Evolutionary conservation across 2,113 vertebrate species (phyloP), one percentile per base, ranked within the genome.

Genomic region (Lates calcarifer): DNA sequence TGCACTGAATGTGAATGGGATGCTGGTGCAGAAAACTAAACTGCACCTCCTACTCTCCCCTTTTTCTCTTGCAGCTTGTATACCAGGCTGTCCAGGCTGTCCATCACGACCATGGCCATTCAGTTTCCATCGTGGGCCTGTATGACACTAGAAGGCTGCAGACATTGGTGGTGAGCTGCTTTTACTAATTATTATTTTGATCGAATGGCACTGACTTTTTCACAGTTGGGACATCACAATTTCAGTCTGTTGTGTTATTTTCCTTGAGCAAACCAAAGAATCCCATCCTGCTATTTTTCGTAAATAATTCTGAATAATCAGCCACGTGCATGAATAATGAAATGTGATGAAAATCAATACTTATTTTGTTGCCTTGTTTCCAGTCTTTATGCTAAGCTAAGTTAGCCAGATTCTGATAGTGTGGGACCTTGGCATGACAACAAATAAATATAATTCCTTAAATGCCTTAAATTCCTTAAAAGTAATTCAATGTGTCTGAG

Each of bases 1-100:
- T 90, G 89, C 75, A 26, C 85, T 85, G 92, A 87, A 91, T 92
- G 85, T 58, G 81, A 91, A 92, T 89, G 78, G 74, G 82, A 70
- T 37, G 63, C 81, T 77, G 83, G 57, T 65, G 86, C 77, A 87
- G 79, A 70, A 86, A 82, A 70, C 80, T 64, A 71, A 87, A 88
- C 47, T 74, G 77, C 71, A 41, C 62, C 81, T 63, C 75, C 65
- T 28, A 26, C 74, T 72, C 58, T 64, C 47, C 76, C 47, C 22
- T 33, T 28, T 68, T 78, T 70, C 58, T 67, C 56, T 31, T 62
- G 57, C 62, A 80, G 76, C 33, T 49, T 6, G 33, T 18, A 6
- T 11, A 39, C 58, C 51, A 24, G n/a, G 29, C 55, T 31, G 24
- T 55, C 60, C 64, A 10, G 49, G 49, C 74, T 72, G 70, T 64